Base-by-base conservation (phyloP, 2,888 invertebrate genomes). In the Luffia ferchaultella region DNA sequence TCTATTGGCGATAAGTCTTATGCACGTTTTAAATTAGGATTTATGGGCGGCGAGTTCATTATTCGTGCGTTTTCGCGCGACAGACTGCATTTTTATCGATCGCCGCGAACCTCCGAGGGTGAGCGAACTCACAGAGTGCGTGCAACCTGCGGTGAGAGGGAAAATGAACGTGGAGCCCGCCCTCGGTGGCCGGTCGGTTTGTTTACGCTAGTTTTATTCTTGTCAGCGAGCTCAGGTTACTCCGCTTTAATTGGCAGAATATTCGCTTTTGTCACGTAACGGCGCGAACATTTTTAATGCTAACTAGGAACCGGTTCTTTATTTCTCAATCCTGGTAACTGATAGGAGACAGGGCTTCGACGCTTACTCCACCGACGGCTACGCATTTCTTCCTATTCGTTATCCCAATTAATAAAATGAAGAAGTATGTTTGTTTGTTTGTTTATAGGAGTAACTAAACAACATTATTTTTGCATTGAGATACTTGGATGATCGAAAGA, bases 1-100 rank as follows among this genome's bases (percentile, higher is more conserved):
- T 62, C 67, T 67, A 70, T 67, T 67, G 67, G 60, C 69, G 68
- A 74, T 78, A 80, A 76, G 76, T 79, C 76, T 75, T 76, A 70
- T 63, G 65, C 63, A 61, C 59, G n/a, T 64, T 69, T 70, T 64
- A 64, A 53, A 61, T 60, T 58, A 64, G 63, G 71, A 76, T 74
- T 75, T 74, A 74, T 69, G 64, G 61, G 15, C 20, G 42, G 57
- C 55, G 58, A 71, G 67, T 74, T 73, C 70, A 74, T 76, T 74
- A 76, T 74, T 73, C 63, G 62, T 65, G 62, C 69, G 65, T 73
- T 72, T 66, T 30, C 62, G 42, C 46, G 18, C 30, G 30, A 30
- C 30, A 12, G 30, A 40, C 17, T 51, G 51, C 47, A 18, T 48
- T 48, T 50, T 30, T 16, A 44, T 49, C 30, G 12, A 19, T 17